Evolutionary conservation across 2,113 vertebrate species (phyloP).

Genomic region (Colius striatus): DNA sequence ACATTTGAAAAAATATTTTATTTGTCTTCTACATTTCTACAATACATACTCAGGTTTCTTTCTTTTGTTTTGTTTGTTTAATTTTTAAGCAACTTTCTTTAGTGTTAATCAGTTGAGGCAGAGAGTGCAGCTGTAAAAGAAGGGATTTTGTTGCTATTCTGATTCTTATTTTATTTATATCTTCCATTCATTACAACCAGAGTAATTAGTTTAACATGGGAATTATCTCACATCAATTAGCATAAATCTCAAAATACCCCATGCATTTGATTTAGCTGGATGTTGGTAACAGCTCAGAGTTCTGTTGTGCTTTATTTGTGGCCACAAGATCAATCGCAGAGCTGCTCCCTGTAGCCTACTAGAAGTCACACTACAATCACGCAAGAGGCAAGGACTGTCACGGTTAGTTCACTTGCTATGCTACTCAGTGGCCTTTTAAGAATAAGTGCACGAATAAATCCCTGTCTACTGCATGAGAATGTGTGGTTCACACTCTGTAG

Average conservation of each 20-base stretch:
- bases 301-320: slow-evolving; percentile 77
- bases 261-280: not conserved
- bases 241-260: slow-evolving; percentile 8
- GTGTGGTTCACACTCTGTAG: slow-evolving; percentile 2
- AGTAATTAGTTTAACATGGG: slow-evolving; percentile 16
- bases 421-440: slow-evolving; percentile 69
- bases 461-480: slow-evolving; percentile 51
- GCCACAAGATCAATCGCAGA: slow-evolving; percentile 59
- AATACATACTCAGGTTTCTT: slow-evolving; percentile 80
- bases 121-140: slow-evolving; percentile 67
- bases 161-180: slow-evolving; percentile 31
- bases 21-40: slow-evolving; percentile 86
- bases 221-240: not conserved
- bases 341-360: slow-evolving; percentile 26
- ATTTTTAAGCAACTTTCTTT: slow-evolving; percentile 57
- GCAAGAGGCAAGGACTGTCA: slow-evolving; percentile 42
- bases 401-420: slow-evolving; percentile 38
- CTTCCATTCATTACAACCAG: not conserved
- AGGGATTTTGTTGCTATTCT: slow-evolving; percentile 62
- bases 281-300: slow-evolving; percentile 14
- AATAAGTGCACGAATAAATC: slow-evolving; percentile 62
- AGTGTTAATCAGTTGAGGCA: slow-evolving; percentile 71
- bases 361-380: slow-evolving; percentile 40
- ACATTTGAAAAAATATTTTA: slow-evolving; percentile 86
- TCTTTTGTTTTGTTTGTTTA: slow-evolving; percentile 67